phyloP scores from a whole-genome alignment of 1,140 invertebrate species.

The Bombus pyrosoma region DNA sequence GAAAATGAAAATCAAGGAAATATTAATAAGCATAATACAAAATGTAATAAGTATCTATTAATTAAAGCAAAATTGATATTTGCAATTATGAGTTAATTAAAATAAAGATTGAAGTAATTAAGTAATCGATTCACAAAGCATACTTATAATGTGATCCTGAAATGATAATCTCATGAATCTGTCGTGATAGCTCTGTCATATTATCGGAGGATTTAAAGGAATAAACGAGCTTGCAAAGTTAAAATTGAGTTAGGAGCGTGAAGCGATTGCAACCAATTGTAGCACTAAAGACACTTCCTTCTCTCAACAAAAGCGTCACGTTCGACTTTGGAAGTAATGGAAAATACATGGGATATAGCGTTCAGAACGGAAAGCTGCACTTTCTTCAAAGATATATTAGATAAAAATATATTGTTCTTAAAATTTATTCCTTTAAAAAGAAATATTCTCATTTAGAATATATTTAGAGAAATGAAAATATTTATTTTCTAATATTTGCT shows the following conservation, averaged over 20 bases:
- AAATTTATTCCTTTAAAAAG: neutral
- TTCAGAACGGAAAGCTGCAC: neutral
- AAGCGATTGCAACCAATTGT: constrained; percentile 12
- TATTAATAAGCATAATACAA: no score
- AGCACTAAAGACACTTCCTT: neutral
- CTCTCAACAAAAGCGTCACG: neutral
- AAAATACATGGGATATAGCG: neutral
- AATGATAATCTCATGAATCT: neutral
- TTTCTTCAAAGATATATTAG: neutral
- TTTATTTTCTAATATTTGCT: neutral
- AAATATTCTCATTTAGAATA: neutral
- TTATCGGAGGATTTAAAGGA: constrained; percentile 30
- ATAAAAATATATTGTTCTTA: neutral
- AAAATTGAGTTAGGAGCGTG: constrained; percentile 52
- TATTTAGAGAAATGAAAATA: neutral
- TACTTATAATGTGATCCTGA: neutral
- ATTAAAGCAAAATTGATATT: neutral
- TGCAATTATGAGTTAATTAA: neutral
- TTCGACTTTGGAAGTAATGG: neutral
- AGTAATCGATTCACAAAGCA: constrained; percentile 4
- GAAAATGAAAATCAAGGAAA: neutral
- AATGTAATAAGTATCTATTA: neutral
- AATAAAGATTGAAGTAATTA: neutral
- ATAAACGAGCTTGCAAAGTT: constrained; percentile 46
- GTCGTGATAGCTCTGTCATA: neutral